These are phyloP conservation scores for Orestias chungarensis DNA, from an alignment of 2,797 vertebrate genomes.

Conservation along the genomic window DNA sequence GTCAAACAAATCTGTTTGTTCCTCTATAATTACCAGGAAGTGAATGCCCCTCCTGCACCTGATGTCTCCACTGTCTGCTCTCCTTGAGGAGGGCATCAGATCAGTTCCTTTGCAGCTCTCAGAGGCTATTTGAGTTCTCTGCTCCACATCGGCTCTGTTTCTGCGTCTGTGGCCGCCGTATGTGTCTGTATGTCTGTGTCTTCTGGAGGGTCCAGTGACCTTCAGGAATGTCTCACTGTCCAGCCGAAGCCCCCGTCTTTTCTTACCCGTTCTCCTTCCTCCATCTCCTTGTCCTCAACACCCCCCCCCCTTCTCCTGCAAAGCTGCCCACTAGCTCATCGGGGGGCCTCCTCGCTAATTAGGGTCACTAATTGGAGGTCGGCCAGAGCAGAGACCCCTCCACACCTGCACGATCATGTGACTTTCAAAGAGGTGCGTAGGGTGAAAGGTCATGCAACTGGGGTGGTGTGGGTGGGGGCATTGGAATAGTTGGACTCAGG, in stretches of 20 bases:
- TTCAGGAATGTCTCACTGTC: slow-evolving; percentile 74
- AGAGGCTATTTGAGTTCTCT: slow-evolving; percentile 46
- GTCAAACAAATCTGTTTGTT: no score
- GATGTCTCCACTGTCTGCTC: not conserved
- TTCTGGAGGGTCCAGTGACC: slow-evolving; percentile 53
- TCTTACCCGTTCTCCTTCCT: slow-evolving; percentile 15
- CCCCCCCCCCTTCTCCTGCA: slow-evolving; percentile 17
- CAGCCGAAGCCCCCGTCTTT: slow-evolving; percentile 23
- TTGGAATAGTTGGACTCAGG: slow-evolving; percentile 57
- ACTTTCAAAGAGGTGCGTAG: slow-evolving; percentile 80
- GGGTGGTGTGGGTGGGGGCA: slow-evolving; percentile 20
- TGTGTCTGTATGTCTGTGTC: slow-evolving; percentile 51
- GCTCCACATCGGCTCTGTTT: slow-evolving; percentile 40
- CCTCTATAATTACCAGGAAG: not conserved
- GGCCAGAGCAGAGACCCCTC: slow-evolving; percentile 81
- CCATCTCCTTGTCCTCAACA: not conserved
- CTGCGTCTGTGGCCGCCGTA: slow-evolving; percentile 24
- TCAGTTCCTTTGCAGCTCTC: slow-evolving; percentile 52
- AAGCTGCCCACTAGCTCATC: slow-evolving; percentile 84
- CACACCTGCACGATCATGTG: slow-evolving; percentile 93
- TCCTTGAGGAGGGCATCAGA: slow-evolving; percentile 20
- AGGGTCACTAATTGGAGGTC: slow-evolving; percentile 91
- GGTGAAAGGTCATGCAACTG: slow-evolving; percentile 71
- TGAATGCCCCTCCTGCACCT: not conserved
- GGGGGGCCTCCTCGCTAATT: slow-evolving; percentile 82